phyloP scores from a whole-genome alignment of 2,797 vertebrate genomes.

The Catharus ustulatus region DNA sequence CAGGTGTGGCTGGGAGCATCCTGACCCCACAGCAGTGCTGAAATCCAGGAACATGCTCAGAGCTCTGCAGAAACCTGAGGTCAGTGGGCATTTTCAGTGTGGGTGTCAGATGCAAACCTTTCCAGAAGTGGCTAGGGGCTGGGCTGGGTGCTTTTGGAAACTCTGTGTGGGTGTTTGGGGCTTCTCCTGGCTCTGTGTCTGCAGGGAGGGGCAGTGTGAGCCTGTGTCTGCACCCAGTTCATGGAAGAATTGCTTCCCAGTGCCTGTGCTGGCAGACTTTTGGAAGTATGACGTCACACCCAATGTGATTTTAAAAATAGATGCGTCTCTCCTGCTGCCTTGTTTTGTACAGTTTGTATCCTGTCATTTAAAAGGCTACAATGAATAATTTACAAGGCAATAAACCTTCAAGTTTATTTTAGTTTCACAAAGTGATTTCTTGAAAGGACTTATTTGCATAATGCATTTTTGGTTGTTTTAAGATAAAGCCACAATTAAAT shows the following conservation, averaged over 20 bases:
- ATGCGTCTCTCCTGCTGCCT: not conserved
- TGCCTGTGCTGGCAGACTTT: not conserved
- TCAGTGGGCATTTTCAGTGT: accelerated
- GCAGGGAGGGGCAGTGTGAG: not conserved
- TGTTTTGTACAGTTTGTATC: not conserved
- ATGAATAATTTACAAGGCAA: slow-evolving; percentile 21
- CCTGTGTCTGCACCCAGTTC: not conserved
- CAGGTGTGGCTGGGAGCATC: accelerated
- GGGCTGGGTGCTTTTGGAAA: not conserved
- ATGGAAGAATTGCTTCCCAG: not conserved
- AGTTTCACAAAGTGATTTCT: slow-evolving; percentile 42
- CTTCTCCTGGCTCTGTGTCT: not conserved
- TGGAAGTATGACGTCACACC: not conserved
- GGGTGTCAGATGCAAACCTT: accelerated
- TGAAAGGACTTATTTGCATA: slow-evolving; percentile 56
- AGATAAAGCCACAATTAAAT: slow-evolving; percentile 55
- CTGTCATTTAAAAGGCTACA: not conserved
- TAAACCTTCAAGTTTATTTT: slow-evolving; percentile 42
- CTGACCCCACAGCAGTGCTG: not conserved
- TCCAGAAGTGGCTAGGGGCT: not conserved
- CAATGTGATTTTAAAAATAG: not conserved
- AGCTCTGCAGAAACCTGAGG: not conserved
- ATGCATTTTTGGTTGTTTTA: slow-evolving; percentile 56
- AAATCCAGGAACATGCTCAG: too few relatives aligned
- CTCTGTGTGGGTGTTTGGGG: accelerated